Base-by-base conservation (phyloP, 2,797 vertebrate genomes). In the Cercopithecus petaurista region DNA sequence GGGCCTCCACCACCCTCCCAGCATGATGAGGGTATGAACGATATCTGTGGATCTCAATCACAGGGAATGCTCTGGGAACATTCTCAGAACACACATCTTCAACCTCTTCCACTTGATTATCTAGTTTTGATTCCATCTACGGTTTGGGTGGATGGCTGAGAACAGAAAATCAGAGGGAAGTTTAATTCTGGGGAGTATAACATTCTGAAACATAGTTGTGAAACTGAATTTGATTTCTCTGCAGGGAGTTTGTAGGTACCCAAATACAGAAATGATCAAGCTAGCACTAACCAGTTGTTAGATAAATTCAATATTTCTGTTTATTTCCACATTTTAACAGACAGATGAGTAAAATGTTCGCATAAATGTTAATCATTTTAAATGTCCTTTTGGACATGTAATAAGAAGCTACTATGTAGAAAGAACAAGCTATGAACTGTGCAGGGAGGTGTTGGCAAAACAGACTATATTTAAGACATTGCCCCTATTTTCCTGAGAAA, bases 31-130 rank as follows among this genome's bases (percentile, higher is more conserved):
- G 64, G 10, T 39, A 72, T 48, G 90, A 97, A 96, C 48, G 28
- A 2, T 82, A 87, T 95, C 93, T 86, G 21, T 88, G 85, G 57
- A 39, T 90, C 85, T 95, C 55, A n/a, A 85, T 67, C 64, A 46
- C 9, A 80, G 67, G 28, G 80, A 88, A 59, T 83, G 73, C 46
- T 88, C 89, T 90, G 95, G 88, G 96, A 98, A 96, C 79, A 91
- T 36, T 81, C 85, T 96, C 93, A 98, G 97, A 97, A 86, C 48
- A 97, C 33, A 97, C 59, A 90, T 95, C 87, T 93, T 95, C 88
- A 88, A 39, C 95, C 93, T 93, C 89, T 80, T 73, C 76, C 64
- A 81, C 61, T 89, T 89, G 95, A 96, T 61, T 82, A 80, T 86
- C 89, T 80, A 46, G 26, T 82, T 93, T 79, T 91, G 36, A 72